These are phyloP conservation scores for Delia radicum DNA, from an alignment of 1,140 invertebrate species.

Conservation along the genomic window DNA sequence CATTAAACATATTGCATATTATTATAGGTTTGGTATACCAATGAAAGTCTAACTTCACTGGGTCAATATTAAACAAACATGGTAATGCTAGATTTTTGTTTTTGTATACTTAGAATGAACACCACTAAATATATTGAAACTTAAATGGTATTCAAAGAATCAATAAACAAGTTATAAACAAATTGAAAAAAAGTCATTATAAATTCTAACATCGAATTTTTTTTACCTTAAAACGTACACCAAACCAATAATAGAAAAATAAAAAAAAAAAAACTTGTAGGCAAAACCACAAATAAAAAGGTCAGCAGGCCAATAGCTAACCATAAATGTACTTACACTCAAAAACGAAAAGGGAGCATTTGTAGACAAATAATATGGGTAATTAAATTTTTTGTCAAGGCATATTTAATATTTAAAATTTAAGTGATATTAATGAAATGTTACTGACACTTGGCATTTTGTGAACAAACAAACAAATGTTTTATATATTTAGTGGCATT, in stretches of 20 bases:
- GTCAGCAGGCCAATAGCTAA: conserved; percentile 23
- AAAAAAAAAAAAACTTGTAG: neutral
- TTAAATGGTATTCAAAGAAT: neutral
- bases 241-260: neutral
- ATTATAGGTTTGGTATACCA: neutral
- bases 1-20: neutral
- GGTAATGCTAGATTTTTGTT: neutral
- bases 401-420: no score
- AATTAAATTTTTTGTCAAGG: no score
- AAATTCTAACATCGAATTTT: neutral
- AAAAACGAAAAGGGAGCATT: no score
- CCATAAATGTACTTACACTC: neutral
- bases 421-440: no score
- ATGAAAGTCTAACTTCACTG: conserved; percentile 10
- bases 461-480: no score
- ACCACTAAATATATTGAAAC: neutral
- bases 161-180: neutral
- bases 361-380: no score
- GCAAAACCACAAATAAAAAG: conserved; percentile 8
- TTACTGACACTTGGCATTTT: no score
- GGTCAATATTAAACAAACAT: neutral
- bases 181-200: neutral
- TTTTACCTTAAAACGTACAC: neutral
- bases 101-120: neutral
- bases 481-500: no score